Conservation (phyloP, 2,113 vertebrate genomes). For the Herpetotheres cachinnans region DNA sequence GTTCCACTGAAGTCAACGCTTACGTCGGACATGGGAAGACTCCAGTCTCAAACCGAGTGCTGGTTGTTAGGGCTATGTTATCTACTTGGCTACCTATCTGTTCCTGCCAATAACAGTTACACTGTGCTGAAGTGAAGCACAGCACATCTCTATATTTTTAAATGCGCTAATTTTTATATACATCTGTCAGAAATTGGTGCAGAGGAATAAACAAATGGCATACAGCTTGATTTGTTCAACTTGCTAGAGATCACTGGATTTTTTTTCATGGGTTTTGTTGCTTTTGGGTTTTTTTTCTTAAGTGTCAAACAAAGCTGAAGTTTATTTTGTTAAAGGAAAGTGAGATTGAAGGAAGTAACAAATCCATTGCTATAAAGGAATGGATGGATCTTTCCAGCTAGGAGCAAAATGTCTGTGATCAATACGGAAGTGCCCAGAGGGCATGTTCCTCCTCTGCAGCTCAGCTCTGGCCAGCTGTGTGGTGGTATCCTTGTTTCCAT, state of each 20-base stretch:
- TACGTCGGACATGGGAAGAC: not conserved
- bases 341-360: not conserved
- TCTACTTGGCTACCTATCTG: not conserved
- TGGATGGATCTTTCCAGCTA: not conserved
- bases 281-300: not conserved
- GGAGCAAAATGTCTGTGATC: not conserved
- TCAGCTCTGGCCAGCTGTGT: not conserved
- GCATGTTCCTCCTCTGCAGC: not conserved
- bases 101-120: not conserved
- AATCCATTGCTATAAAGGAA: not conserved
- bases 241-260: not conserved
- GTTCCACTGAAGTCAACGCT: not conserved
- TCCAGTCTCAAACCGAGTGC: not conserved
- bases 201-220: not conserved
- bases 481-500: not conserved
- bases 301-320: not conserved
- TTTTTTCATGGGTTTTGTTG: not conserved
- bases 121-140: not conserved
- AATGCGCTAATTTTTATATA: not conserved
- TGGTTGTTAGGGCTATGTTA: not conserved
- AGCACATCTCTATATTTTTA: not conserved
- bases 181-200: not conserved
- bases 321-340: not conserved
- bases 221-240: not conserved
- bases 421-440: accelerated